A percentile compares a stretch with the other conserved stretches of the same genome.
These are phyloP conservation scores for Chaunax sp. DNA, from an alignment of 2,797 vertebrate genomes.

Conservation along the genomic window DNA sequence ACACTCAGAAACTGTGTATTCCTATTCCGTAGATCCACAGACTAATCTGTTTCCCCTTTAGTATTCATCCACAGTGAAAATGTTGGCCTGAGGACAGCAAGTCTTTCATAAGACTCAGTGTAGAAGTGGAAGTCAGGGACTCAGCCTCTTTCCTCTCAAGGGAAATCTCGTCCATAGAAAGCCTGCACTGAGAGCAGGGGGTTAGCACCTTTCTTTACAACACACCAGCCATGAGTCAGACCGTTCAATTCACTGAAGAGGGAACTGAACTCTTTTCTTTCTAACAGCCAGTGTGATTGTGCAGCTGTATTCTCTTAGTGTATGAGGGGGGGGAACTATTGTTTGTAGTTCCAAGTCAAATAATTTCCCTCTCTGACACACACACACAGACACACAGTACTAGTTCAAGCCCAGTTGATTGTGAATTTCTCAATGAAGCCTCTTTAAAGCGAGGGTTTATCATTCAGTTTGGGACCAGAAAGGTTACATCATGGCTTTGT, in stretches of 20 bases:
- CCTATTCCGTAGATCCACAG: not conserved
- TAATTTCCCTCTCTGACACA: not conserved
- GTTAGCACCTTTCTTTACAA: slow-evolving; percentile 8
- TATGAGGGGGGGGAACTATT: no score
- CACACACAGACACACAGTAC: slow-evolving; percentile 11
- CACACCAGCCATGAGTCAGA: not conserved
- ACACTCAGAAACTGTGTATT: not conserved
- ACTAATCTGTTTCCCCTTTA: slow-evolving; percentile 8
- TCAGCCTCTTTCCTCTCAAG: no score
- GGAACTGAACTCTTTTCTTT: not conserved
- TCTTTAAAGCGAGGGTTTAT: slow-evolving; percentile 1
- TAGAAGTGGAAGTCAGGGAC: not conserved
- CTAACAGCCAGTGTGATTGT: not conserved
- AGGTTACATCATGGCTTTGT: not conserved
- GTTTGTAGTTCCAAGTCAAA: slow-evolving; percentile 25
- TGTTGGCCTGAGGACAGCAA: slow-evolving; percentile 15
- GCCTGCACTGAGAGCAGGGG: no score
- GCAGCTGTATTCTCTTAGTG: not conserved
- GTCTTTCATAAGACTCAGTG: not conserved
- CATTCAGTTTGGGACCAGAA: not conserved
- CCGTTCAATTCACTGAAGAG: slow-evolving; percentile 6
- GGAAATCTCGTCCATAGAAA: no score
- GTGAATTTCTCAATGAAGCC: slow-evolving; percentile 19
- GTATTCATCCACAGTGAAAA: slow-evolving; percentile 12
- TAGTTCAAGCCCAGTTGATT: not conserved